Evolutionary conservation across 2,797 vertebrate genomes (phyloP).

Genomic region (Manis pentadactyla): DNA sequence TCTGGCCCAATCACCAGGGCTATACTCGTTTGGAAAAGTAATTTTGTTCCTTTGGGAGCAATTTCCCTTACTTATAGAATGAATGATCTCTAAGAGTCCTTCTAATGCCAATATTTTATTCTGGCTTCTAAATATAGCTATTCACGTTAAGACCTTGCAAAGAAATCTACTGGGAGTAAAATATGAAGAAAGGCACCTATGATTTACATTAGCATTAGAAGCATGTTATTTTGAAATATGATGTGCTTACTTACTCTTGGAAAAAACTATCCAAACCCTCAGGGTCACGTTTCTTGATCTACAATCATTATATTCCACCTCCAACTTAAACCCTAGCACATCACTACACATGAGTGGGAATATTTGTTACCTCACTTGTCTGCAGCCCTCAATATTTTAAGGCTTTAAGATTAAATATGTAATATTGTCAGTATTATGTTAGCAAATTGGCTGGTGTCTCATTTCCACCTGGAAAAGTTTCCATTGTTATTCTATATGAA

Average conservation of each 20-base stretch:
- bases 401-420: neutral
- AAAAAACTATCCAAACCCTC: conserved; percentile 44
- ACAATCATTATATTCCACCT: conserved; percentile 39
- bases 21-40: neutral
- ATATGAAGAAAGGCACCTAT: conserved; percentile 50
- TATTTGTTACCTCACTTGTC: conserved; percentile 26
- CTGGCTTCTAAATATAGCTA: conserved; percentile 63
- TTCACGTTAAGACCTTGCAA: conserved; percentile 62
- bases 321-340: conserved; percentile 36
- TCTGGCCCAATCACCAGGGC: neutral
- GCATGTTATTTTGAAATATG: conserved; percentile 66
- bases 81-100: conserved; percentile 26
- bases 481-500: conserved; percentile 35
- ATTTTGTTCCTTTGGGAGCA: neutral
- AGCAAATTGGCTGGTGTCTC: conserved; percentile 25
- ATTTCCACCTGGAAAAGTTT: neutral
- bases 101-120: conserved; percentile 30
- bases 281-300: conserved; percentile 35
- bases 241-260: conserved; percentile 63
- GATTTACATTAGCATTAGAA: conserved; percentile 70
- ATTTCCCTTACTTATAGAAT: neutral
- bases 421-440: conserved; percentile 27
- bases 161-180: conserved; percentile 66
- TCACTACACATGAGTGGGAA: conserved; percentile 24
- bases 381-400: conserved; percentile 37